Evolutionary conservation across 2,888 invertebrate genomes (phyloP), one percentile per base, ranked within the genome.

Genomic region (Belgica antarctica): DNA sequence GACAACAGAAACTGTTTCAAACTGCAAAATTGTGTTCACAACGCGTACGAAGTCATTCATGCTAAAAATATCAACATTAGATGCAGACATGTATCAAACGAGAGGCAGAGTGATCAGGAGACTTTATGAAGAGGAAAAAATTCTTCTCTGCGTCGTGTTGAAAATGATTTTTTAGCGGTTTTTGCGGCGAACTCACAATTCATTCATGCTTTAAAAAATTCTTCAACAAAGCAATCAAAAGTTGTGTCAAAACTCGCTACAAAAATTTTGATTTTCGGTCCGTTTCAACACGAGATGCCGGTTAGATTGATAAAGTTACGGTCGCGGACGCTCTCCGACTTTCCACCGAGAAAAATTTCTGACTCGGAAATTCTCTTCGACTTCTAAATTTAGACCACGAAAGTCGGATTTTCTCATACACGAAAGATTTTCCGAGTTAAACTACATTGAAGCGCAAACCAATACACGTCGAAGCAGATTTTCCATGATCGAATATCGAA

Each of bases 151-250:
- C 25, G 7, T 57, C 19, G 47, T 12, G 52, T 24, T 12, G 15
- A 12, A 46, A 27, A 22, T n/a, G 27, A 24, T 59, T 27, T 59
- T 12, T 46, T 46, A 17, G 59, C 41, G 65, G 65, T 34, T 36
- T 63, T 63, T 63, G 63, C n/a, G 63, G 63, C 22, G 0, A 27
- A 41, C 65, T 28, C 19, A 27, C 31, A 10, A 46, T 24, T 46
- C 65, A 47, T 65, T 65, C 65, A 65, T 65, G 65, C 65, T 46
- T 65, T 24, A 47, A 27, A 15, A 34, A 25, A 24, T 47, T 65
- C 41, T 28, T 41, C n/a, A n/a, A 17, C 65, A 47, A 46, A 41
- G 24, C 25, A 46, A 65, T 47, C 41, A 47, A 65, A 65, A 36
- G 24, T 47, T 27, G 47, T 47, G 65, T 65, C 65, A 65, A 8